Evolutionary conservation across 2,888 invertebrate genomes (phyloP), one percentile per base, ranked within the genome.

Genomic region (Stomorhina lunata): DNA sequence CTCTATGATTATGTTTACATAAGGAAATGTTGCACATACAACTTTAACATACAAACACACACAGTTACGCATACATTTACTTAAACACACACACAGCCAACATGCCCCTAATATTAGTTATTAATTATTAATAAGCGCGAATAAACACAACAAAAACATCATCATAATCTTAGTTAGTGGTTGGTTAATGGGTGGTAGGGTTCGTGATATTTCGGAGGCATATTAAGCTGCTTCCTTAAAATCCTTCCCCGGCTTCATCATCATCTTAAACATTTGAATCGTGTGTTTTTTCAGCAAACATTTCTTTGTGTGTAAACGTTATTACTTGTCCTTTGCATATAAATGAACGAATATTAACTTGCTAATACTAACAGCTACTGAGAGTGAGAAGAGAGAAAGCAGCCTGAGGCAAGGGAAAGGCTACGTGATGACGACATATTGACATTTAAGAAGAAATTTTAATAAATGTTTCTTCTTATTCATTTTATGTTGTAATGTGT

Each of bases 81-180:
- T n/a, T n/a, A n/a, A 7, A 3, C 20, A 45, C 0, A 17, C 45
- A 6, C 0, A 0, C 48, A 20, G 0, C 9, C 48, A 37, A 17
- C n/a, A n/a, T 37, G 40, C 29, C 59, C 59, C 22, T 76, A 81
- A 77, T 77, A 81, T 82, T 75, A 69, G 55, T 79, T 69, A 79
- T 79, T 82, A 79, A 82, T 79, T 66, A 79, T 75, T 82, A 82
- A 82, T 79, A 75, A 78, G 59, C 78, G 82, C 78, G 82, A 75
- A 69, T 66, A 82, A 82, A 82, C 71, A 82, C 57, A 71, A 71
- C 71, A 75, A 61, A 61, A 79, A 79, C 78, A 79, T 53, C 12
- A 71, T n/a, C 57, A 43, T 76, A 75, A 69, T 63, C 68, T 66
- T 32, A 43, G 34, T 17, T 34, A 59, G 15, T 37, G 57, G 4